These are phyloP conservation scores for Ibidorhyncha struthersii DNA, from an alignment of 2,113 vertebrate genomes.

Conservation along the genomic window DNA sequence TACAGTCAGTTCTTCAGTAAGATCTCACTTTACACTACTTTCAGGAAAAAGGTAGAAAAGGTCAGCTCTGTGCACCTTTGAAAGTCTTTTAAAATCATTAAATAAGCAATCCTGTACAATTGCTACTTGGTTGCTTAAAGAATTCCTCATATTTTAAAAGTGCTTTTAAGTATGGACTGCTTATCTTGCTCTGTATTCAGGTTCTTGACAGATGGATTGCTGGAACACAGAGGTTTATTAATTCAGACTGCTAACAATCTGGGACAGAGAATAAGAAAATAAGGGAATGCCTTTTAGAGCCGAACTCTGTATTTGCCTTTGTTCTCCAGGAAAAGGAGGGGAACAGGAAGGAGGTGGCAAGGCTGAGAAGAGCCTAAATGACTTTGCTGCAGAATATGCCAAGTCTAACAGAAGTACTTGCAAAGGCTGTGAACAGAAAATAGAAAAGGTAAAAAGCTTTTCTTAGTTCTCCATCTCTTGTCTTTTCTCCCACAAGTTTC, in stretches of 20 bases:
- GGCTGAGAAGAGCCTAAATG: constrained; percentile 85
- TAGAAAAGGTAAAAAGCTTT: constrained; percentile 87
- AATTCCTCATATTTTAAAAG: neutral
- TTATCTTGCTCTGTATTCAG: neutral
- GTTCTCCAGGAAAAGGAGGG: constrained; percentile 75
- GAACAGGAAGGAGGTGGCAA: constrained; percentile 81
- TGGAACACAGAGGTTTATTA: neutral
- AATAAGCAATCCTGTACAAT: neutral
- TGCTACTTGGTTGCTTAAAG: neutral
- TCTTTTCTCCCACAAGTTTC: neutral
- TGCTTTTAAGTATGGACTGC: neutral
- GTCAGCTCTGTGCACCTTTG: neutral
- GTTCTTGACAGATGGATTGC: neutral
- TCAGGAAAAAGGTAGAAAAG: neutral
- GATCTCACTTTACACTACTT: neutral
- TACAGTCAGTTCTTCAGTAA: neutral
- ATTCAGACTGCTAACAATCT: neutral
- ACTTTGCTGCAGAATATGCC: constrained; percentile 95
- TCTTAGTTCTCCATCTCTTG: neutral
- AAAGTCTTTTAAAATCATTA: neutral
- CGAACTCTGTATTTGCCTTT: neutral
- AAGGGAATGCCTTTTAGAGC: neutral
- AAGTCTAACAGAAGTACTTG: constrained; percentile 98
- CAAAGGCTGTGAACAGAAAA: constrained; percentile 94
- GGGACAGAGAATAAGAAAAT: neutral